Evolutionary conservation across 2,888 invertebrate species (phyloP).

Genomic region (Drosophila parthenogenetica): DNA sequence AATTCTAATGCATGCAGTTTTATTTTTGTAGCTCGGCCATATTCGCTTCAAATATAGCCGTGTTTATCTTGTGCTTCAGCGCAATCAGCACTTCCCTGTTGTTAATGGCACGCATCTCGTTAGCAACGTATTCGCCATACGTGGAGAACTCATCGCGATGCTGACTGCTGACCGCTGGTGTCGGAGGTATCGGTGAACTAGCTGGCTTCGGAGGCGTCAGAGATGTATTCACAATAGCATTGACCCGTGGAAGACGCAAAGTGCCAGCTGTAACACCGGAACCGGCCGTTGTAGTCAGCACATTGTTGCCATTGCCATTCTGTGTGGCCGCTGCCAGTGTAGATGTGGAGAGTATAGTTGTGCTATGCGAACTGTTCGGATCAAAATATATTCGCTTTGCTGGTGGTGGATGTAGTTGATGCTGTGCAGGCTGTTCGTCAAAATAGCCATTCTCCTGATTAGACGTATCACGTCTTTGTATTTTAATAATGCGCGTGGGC

Average conservation of each 20-base stretch:
- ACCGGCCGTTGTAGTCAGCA: slow-evolving; percentile 42
- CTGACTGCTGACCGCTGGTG: slow-evolving; percentile 36
- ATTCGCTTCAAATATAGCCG: slow-evolving; percentile 87
- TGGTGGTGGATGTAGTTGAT: slow-evolving; percentile 63
- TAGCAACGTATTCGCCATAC: slow-evolving; percentile 88
- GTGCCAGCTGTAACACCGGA: slow-evolving; percentile 47
- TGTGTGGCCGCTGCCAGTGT: slow-evolving; percentile 52
- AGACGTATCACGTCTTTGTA: slow-evolving; percentile 81
- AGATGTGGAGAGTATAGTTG: slow-evolving; percentile 72
- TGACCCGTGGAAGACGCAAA: slow-evolving; percentile 65
- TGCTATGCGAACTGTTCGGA: slow-evolving; percentile 66
- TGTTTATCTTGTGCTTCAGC: slow-evolving; percentile 88
- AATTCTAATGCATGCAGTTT: slow-evolving; percentile 20
- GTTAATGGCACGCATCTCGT: slow-evolving; percentile 87
- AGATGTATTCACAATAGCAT: slow-evolving; percentile 50
- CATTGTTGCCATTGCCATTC: slow-evolving; percentile 55
- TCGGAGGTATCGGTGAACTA: slow-evolving; percentile 48
- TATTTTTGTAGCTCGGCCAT: slow-evolving; percentile 86
- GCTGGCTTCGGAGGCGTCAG: slow-evolving; percentile 48
- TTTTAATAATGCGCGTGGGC: slow-evolving; percentile 82
- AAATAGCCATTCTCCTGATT: slow-evolving; percentile 75
- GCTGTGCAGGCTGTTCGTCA: slow-evolving; percentile 69
- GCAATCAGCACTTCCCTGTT: slow-evolving; percentile 87
- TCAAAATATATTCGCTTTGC: slow-evolving; percentile 81
- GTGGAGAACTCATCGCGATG: slow-evolving; percentile 86